These are phyloP conservation scores for Megatriorchis doriae DNA, from an alignment of 2,113 vertebrate species.

Conservation along the genomic window DNA sequence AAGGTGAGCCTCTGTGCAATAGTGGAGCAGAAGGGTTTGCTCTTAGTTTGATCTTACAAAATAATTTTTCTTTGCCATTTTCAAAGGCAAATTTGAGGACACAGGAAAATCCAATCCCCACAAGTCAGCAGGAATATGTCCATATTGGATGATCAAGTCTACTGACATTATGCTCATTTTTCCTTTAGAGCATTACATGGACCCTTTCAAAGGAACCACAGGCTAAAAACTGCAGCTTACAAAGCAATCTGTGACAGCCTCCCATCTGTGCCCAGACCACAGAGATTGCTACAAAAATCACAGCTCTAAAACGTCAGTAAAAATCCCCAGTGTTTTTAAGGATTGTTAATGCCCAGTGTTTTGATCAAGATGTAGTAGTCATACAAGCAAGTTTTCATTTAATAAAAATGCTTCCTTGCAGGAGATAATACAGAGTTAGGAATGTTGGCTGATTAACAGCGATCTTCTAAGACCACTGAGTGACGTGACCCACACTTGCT, in stretches of 20 bases:
- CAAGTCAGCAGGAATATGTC: neutral
- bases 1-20: neutral
- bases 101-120: neutral
- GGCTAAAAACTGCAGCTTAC: neutral
- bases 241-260: neutral
- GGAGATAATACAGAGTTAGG: neutral
- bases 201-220: neutral
- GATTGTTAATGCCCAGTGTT: neutral
- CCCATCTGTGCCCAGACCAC: neutral
- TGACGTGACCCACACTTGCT: accelerated
- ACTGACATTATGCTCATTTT: neutral
- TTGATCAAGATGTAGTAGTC: neutral
- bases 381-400: neutral
- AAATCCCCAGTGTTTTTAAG: neutral
- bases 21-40: neutral
- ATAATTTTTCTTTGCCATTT: neutral
- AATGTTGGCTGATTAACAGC: neutral
- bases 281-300: neutral
- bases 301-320: neutral
- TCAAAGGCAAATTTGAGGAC: neutral
- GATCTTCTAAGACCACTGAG: neutral
- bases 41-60: neutral
- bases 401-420: neutral
- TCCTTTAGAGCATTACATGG: accelerated
- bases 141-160: neutral